Conservation (phyloP, 1,140 invertebrate genomes). For the Bombus fervidus region DNA sequence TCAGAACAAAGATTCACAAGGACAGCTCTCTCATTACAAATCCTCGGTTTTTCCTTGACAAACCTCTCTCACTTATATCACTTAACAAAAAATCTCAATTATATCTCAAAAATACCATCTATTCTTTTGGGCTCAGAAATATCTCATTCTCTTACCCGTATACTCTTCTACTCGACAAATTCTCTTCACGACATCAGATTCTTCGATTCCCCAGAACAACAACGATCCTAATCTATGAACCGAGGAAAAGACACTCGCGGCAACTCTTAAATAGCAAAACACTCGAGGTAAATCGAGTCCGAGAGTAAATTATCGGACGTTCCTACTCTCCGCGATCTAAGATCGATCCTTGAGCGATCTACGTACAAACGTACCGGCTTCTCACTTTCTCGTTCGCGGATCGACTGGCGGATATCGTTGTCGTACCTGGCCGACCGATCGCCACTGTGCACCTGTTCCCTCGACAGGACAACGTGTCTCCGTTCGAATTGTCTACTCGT, state of each 20-base stretch:
- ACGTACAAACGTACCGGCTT: conserved; percentile 40
- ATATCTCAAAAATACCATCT: background rate
- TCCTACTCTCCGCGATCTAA: background rate
- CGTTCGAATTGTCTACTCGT: conserved; percentile 36
- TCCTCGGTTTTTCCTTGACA: too few species aligned
- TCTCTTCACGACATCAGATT: background rate
- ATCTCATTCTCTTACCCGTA: background rate
- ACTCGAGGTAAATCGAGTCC: background rate
- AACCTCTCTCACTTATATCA: too few species aligned
- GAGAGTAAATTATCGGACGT: conserved; percentile 7
- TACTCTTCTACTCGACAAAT: background rate
- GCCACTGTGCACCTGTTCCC: conserved; percentile 68
- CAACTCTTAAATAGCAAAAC: background rate
- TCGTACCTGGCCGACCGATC: conserved; percentile 58
- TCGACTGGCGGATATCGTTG: conserved; percentile 62
- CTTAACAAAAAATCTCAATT: too few species aligned
- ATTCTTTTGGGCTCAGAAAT: background rate
- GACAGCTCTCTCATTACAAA: too few species aligned
- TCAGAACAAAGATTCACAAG: too few species aligned
- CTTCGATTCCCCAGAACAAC: background rate
- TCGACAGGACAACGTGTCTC: conserved; percentile 37
- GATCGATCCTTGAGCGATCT: background rate
- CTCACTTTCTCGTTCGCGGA: conserved; percentile 69
- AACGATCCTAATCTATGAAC: background rate
- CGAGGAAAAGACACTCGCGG: conserved; percentile 6